These are phyloP conservation scores for Bambusicola thoracicus DNA, from an alignment of 2,113 vertebrate genomes.

Conservation along the genomic window DNA sequence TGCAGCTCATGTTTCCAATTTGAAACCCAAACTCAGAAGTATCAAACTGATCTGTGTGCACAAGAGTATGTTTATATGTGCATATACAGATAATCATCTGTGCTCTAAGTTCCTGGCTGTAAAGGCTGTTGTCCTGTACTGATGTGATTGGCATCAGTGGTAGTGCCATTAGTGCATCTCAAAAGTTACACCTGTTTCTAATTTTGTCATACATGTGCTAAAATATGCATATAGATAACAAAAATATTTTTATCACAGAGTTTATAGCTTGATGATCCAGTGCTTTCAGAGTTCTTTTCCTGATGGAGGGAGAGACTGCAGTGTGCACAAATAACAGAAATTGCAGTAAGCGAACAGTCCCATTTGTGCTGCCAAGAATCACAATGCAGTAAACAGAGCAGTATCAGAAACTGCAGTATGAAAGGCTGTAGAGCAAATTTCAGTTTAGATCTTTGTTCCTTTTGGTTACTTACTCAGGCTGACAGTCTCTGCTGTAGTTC, in stretches of 20 bases:
- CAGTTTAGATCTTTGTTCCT: background rate
- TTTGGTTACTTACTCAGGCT: background rate
- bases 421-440: background rate
- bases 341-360: background rate
- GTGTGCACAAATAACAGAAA: background rate
- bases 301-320: background rate
- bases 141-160: fast-evolving
- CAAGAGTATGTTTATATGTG: too few species aligned
- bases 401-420: background rate
- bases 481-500: background rate
- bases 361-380: background rate
- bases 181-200: background rate
- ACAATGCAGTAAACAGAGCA: background rate
- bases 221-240: background rate
- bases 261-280: background rate
- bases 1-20: fast-evolving
- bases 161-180: background rate
- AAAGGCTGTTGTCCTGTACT: background rate
- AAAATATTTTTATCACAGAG: background rate
- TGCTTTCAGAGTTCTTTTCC: background rate
- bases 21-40: background rate
- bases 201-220: background rate
- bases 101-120: fast-evolving
- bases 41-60: fast-evolving
- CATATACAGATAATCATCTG: background rate